These are phyloP conservation scores for Lepidurus packardi DNA, from an alignment of 1,140 invertebrate genomes.

Conservation along the genomic window DNA sequence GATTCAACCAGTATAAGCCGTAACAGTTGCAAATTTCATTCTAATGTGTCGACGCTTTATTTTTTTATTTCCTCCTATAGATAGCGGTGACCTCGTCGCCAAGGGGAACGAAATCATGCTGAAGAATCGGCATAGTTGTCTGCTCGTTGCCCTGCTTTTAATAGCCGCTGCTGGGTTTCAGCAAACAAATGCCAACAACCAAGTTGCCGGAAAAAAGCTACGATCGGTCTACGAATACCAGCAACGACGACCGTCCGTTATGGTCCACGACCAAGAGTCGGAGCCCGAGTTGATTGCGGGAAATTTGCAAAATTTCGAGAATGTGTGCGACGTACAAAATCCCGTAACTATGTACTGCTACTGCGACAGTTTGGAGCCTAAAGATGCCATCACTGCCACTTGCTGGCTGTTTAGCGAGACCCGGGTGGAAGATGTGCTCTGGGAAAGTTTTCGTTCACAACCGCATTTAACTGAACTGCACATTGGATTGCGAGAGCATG, in stretches of 20 bases:
- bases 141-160: not conserved
- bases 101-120: not conserved
- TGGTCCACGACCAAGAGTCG: not conserved
- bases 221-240: slow-evolving; percentile 4
- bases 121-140: not conserved
- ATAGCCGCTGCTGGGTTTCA: not conserved
- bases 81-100: not conserved
- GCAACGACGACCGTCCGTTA: not conserved
- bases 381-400: slow-evolving; percentile 47
- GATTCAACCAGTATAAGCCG: not conserved
- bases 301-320: slow-evolving; percentile 36
- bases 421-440: slow-evolving; percentile 58
- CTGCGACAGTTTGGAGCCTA: slow-evolving; percentile 43
- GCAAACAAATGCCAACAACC: slow-evolving; percentile 9
- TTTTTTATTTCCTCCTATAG: not conserved
- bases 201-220: not conserved
- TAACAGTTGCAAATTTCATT: not conserved
- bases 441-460: slow-evolving; percentile 61
- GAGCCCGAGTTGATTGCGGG: not conserved
- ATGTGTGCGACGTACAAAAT: slow-evolving; percentile 47
- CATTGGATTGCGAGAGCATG: slow-evolving; percentile 60
- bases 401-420: slow-evolving; percentile 61
- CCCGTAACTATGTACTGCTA: slow-evolving; percentile 46
- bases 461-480: slow-evolving; percentile 59
- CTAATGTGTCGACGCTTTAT: not conserved